Conservation (phyloP, 2,888 invertebrate genomes). For the Brachynemurus nebulosus region DNA sequence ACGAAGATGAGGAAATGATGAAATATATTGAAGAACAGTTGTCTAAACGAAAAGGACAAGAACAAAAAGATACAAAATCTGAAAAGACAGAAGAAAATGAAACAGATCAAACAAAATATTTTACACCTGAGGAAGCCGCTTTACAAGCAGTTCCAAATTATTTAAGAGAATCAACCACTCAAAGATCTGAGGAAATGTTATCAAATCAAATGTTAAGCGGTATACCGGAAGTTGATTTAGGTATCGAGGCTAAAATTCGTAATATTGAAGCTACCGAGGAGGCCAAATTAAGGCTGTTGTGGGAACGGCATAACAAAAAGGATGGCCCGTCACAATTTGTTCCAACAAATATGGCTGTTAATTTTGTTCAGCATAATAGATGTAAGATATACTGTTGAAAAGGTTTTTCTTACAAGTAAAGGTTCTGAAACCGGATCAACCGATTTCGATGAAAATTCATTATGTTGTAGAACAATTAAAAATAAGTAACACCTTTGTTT, state of each 20-base stretch:
- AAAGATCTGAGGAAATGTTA: slow-evolving; percentile 94
- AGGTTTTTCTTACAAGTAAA: background rate
- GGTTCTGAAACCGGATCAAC: no score
- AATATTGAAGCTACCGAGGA: slow-evolving; percentile 99
- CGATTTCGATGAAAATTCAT: no score
- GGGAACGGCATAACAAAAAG: slow-evolving; percentile 81
- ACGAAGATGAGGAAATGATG: slow-evolving; percentile 98
- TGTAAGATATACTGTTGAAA: slow-evolving; percentile 42
- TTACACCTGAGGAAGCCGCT: slow-evolving; percentile 83
- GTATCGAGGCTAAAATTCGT: slow-evolving; percentile 96
- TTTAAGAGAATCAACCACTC: slow-evolving; percentile 69
- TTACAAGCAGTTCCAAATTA: slow-evolving; percentile 81
- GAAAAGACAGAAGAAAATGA: slow-evolving; percentile 31
- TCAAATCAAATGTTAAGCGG: slow-evolving; percentile 99
- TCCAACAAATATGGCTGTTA: slow-evolving; percentile 95
- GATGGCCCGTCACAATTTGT: slow-evolving; percentile 92
- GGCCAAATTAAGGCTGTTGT: slow-evolving; percentile 82
- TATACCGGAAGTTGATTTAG: slow-evolving; percentile 97
- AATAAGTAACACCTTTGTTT: no score
- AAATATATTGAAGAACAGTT: slow-evolving; percentile 82
- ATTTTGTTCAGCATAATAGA: slow-evolving; percentile 94
- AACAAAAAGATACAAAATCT: slow-evolving; percentile 26
- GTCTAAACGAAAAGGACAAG: slow-evolving; percentile 64
- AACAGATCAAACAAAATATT: slow-evolving; percentile 41
- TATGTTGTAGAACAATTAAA: no score